Base-by-base conservation (phyloP, 2,888 invertebrate species). In the Euzophera pinguis region DNA sequence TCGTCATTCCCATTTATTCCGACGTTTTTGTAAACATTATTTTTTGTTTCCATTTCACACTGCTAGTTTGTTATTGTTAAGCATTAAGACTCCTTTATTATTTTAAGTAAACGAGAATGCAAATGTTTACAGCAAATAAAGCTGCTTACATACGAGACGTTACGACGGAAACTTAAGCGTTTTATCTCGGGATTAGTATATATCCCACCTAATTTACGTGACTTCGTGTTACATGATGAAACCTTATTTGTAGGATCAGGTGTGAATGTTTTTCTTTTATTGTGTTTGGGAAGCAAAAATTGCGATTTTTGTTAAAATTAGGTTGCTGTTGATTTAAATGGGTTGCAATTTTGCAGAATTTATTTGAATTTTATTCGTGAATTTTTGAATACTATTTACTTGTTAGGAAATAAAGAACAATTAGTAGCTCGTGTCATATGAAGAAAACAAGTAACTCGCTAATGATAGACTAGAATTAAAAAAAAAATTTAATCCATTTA, bases 181-280 rank as follows among this genome's bases (percentile, higher is more conserved):
- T 85, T 84, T 82, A 85, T 81, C 84, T 83, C 64, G 61, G 85
- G 84, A 83, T 87, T 84, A 85, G 76, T 82, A 79, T 75, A 80
- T 75, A 83, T 81, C 78, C 74, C 71, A 75, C 76, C 85, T 85
- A 86, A 86, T 84, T 86, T 85, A 82, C 83, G 82, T 77, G 82
- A 81, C 77, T 84, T 74, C 65, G 71, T 65, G 75, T 78, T 70
- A 80, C 81, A 79, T 79, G 80, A 82, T 75, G 78, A 73, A 68
- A 71, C 71, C 72, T 71, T 82, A 77, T 81, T 79, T 71, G 69
- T 60, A 64, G 74, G 76, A 77, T 79, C 81, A 81, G 79, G 81
- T 78, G 78, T 59, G 67, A 75, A 73, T 65, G 67, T 53, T 56
- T 53, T 52, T 47, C 27, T 50, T 50, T 53, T 50, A 50, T 39